Conservation (phyloP, 2,797 vertebrate species). For the Helostoma temminkii region DNA sequence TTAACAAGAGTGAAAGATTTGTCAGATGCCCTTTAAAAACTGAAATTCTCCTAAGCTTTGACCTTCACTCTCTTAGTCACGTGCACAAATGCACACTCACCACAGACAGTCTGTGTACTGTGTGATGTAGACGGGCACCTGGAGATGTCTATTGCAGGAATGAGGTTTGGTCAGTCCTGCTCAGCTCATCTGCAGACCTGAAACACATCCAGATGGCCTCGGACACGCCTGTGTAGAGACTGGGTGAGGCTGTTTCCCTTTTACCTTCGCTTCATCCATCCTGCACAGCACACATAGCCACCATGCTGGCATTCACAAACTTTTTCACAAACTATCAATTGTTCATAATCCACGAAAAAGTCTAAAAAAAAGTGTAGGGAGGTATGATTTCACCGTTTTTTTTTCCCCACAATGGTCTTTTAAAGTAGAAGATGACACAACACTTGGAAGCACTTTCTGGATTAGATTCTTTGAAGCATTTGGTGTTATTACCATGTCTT, state of each 20-base stretch:
- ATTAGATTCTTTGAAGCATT: slow-evolving; percentile 48
- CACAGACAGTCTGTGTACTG: not conserved
- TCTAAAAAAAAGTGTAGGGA: slow-evolving; percentile 10
- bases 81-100: not conserved
- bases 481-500: slow-evolving; percentile 43
- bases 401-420: slow-evolving; percentile 40
- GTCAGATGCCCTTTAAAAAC: not conserved
- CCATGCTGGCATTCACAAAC: slow-evolving; percentile 61
- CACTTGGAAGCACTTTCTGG: slow-evolving; percentile 48
- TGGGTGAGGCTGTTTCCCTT: slow-evolving; percentile 61
- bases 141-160: slow-evolving; percentile 41
- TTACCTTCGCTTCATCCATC: slow-evolving; percentile 51
- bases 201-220: slow-evolving; percentile 82
- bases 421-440: slow-evolving; percentile 56
- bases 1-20: not conserved
- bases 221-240: slow-evolving; percentile 48
- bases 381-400: slow-evolving; percentile 54
- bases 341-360: slow-evolving; percentile 39
- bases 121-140: slow-evolving; percentile 10
- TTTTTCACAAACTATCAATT: slow-evolving; percentile 75
- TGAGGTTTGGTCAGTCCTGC: slow-evolving; percentile 62
- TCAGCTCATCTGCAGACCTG: slow-evolving; percentile 67
- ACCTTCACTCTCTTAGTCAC: slow-evolving; percentile 12
- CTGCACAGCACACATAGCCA: slow-evolving; percentile 60
- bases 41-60: not conserved